Percentiles rank a stretch among this genome's conserved stretches.
phyloP scores from a whole-genome alignment of 2,113 vertebrate species.

The Prunella fulvescens region DNA sequence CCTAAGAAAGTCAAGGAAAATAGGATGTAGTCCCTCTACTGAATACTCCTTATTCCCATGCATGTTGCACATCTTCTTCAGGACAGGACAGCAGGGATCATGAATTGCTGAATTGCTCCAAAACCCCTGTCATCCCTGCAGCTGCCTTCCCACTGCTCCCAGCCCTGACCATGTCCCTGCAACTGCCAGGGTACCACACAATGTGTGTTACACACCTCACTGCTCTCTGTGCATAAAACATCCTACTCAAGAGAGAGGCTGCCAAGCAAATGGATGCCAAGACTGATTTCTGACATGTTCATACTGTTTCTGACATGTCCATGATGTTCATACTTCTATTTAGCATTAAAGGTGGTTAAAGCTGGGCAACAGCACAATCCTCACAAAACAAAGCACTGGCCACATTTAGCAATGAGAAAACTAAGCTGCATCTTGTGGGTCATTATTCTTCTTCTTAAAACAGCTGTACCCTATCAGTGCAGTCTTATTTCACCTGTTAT shows the following conservation, averaged over 20 bases:
- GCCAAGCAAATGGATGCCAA: background rate
- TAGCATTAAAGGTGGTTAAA: background rate
- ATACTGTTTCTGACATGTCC: background rate
- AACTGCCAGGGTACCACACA: background rate
- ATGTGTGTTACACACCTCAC: background rate
- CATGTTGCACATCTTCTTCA: background rate
- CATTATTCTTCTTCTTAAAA: background rate
- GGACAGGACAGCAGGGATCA: background rate
- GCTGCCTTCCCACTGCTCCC: background rate
- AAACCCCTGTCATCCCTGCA: background rate
- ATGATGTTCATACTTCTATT: background rate
- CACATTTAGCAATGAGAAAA: background rate
- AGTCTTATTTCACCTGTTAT: background rate
- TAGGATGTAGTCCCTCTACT: background rate
- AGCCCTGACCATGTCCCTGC: background rate
- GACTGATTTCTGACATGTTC: background rate
- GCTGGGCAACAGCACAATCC: rapidly evolving
- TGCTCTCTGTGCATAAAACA: background rate
- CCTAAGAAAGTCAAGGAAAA: background rate
- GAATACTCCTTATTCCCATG: background rate
- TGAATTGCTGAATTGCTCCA: background rate
- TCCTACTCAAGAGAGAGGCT: background rate
- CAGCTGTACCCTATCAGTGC: background rate
- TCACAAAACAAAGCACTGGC: background rate
- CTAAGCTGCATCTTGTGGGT: background rate